Evolutionary conservation across 2,888 invertebrate genomes (phyloP), one percentile per base, ranked within the genome.

Genomic region (Eledona agricola): DNA sequence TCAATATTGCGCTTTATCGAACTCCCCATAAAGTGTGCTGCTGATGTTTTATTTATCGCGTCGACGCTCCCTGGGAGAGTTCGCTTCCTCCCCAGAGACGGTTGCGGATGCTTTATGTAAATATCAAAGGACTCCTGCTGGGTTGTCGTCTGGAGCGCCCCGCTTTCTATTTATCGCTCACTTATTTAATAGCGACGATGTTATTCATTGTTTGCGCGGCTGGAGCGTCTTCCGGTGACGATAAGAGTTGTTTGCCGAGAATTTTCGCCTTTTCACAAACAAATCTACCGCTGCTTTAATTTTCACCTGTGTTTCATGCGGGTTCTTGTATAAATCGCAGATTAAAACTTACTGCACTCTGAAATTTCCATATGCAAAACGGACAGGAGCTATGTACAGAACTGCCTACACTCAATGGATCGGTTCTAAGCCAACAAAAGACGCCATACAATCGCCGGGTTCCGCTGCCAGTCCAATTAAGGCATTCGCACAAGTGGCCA

Each of bases 1-100:
- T 40, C 40, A 40, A 40, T 40, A 26, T 9, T 40, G 40, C 25
- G 25, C 40, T 42, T 42, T 42, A 42, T 42, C 42, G 42, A 42
- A 42, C 19, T 28, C 42, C 42, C 19, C 17, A 38, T 38, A 38
- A 38, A 38, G 25, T 38, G 38, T 16, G 38, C 25, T 38, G 38
- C 25, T 38, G 38, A 38, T 38, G 38, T 38, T 38, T 38, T 38
- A 38, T 38, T 38, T 38, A 38, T 38, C 26, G 38, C 25, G 25
- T 38, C 42, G 40, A 4, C 35, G 9, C 20, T 28, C 28, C 2
- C 28, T 4, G 10, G 4, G n/a, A 13, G 15, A 7, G n/a, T 37
- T 22, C 37, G 9, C 37, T 37, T 37, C 37, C 37, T 37, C 37
- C 23, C 37, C 23, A 37, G 23, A 37, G 37, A n/a, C 34, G 32